A percentile compares a stretch with the other conserved stretches of the same genome.
Evolutionary conservation across 2,797 vertebrate genomes (phyloP).

Genomic region (Phoeniculus purpureus): DNA sequence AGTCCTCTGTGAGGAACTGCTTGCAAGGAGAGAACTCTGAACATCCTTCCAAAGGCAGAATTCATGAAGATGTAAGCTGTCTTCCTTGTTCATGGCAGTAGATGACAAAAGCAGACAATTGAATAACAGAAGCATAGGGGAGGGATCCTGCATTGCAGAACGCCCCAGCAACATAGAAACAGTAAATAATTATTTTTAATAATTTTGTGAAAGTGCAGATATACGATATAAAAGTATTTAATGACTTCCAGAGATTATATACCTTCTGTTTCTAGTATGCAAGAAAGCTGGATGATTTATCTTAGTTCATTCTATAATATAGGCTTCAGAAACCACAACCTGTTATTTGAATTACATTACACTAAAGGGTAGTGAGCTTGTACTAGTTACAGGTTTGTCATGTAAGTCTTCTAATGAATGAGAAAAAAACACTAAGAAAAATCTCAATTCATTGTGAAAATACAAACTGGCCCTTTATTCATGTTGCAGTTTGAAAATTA

Average conservation of each 20-base stretch:
- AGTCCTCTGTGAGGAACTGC: not conserved
- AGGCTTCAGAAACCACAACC: not conserved
- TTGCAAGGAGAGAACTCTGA: not conserved
- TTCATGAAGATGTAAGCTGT: not conserved
- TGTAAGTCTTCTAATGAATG: not conserved
- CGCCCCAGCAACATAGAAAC: not conserved
- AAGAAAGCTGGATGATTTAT: not conserved
- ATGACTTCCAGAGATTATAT: not conserved
- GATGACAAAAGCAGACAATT: not conserved
- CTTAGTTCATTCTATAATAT: not conserved
- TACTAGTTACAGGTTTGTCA: not conserved
- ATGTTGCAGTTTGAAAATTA: too few species aligned
- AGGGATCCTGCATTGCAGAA: not conserved
- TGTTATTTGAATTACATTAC: not conserved
- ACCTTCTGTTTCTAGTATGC: not conserved
- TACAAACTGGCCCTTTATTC: not conserved
- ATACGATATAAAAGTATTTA: not conserved
- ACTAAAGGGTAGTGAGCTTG: not conserved
- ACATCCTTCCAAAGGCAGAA: not conserved
- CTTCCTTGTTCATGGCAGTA: not conserved
- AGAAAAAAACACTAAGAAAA: not conserved
- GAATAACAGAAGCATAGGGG: not conserved
- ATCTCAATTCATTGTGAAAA: not conserved
- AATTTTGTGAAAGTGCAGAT: not conserved
- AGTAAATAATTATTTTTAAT: not conserved